A percentile compares a stretch with the other conserved stretches of the same genome.
Evolutionary conservation across 2,113 vertebrate species (phyloP).

Genomic region (Pygoscelis adeliae): DNA sequence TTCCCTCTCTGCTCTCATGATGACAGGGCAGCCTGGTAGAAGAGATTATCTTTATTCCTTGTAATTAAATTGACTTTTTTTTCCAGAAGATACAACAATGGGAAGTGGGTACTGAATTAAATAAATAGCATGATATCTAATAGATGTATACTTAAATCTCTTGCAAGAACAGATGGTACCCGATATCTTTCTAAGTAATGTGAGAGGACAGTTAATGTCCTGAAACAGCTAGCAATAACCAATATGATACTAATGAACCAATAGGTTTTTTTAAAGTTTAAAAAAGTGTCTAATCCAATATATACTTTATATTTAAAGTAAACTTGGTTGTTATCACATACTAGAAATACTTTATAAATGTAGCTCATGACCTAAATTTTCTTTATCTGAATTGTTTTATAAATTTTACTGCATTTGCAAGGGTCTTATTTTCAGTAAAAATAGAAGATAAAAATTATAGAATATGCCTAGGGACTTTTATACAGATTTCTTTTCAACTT

Average conservation of each 20-base stretch:
- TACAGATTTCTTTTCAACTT: neutral
- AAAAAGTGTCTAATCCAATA: constrained; percentile 38
- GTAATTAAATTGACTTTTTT: constrained; percentile 86
- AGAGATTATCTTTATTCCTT: constrained; percentile 85
- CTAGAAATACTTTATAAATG: neutral
- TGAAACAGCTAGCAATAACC: constrained; percentile 77
- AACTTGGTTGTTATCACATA: neutral
- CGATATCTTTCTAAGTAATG: constrained; percentile 84
- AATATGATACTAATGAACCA: constrained; percentile 69
- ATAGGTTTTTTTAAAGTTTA: constrained; percentile 60
- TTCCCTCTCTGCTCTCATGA: constrained; percentile 62
- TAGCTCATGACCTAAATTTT: neutral
- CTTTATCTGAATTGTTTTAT: neutral
- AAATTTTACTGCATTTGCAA: neutral
- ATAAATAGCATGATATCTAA: constrained; percentile 86
- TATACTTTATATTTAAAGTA: neutral
- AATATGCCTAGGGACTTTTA: neutral
- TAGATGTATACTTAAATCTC: constrained; percentile 79
- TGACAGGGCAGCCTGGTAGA: constrained; percentile 71
- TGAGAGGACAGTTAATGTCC: constrained; percentile 87
- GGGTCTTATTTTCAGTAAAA: neutral
- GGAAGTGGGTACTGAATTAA: constrained; percentile 82
- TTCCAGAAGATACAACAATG: constrained; percentile 74
- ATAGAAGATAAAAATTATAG: neutral
- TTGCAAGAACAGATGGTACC: constrained; percentile 85